Conservation (phyloP, 2,113 vertebrate genomes). For the Corythornis cristatus region DNA sequence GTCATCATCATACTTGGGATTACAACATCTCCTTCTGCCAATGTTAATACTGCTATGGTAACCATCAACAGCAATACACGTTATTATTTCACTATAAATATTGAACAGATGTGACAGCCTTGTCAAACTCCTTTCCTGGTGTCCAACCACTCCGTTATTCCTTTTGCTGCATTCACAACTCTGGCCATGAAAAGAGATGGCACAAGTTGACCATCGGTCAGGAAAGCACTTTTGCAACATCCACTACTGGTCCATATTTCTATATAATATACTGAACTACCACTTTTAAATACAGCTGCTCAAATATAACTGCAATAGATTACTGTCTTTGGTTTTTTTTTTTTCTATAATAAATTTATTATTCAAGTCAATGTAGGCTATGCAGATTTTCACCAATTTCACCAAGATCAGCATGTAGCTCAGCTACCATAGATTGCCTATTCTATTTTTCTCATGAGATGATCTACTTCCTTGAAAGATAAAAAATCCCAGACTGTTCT, state of each 20-base stretch:
- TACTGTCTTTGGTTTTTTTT: rapidly evolving
- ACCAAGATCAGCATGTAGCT: neutral
- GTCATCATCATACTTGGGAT: slow-evolving; percentile 74
- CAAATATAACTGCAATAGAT: neutral
- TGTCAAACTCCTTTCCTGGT: slow-evolving; percentile 80
- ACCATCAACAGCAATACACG: slow-evolving; percentile 78
- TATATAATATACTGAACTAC: neutral
- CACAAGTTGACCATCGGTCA: slow-evolving; percentile 14
- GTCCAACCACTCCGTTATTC: slow-evolving; percentile 77
- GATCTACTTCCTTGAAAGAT: neutral
- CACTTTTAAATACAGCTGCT: neutral
- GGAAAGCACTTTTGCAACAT: neutral
- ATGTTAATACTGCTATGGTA: slow-evolving; percentile 81
- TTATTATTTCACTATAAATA: slow-evolving; percentile 80
- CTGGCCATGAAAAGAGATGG: slow-evolving; percentile 53
- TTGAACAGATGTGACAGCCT: slow-evolving; percentile 82
- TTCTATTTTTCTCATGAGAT: neutral
- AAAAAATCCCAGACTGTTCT: neutral
- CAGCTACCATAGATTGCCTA: neutral
- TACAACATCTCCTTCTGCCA: slow-evolving; percentile 84
- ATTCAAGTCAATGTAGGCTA: neutral
- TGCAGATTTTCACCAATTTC: neutral
- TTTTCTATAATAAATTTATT: neutral
- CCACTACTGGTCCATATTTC: neutral
- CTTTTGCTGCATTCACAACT: slow-evolving; percentile 75